Percentiles rank a stretch among this genome's conserved stretches.
These are phyloP conservation scores for Ramazzottius varieornatus DNA, from an alignment of 2,888 invertebrate species.

Conservation along the genomic window DNA sequence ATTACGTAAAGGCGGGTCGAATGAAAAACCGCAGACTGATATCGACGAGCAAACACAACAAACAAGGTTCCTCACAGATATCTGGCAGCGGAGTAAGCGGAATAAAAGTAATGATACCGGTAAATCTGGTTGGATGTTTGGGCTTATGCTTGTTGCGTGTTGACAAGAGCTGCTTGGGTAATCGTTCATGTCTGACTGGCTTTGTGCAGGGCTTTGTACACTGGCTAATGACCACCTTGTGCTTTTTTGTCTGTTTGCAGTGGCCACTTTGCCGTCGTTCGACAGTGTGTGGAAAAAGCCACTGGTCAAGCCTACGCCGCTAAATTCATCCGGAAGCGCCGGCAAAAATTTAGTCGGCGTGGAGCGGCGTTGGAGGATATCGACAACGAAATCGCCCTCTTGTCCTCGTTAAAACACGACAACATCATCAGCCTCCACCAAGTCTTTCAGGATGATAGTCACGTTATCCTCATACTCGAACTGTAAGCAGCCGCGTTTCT, in stretches of 20 bases:
- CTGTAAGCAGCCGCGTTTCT: no score
- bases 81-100: no score
- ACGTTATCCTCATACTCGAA: constrained; percentile 34
- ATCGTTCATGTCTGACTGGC: no score
- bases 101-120: no score
- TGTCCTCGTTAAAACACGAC: constrained; percentile 32
- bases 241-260: constrained; percentile 20
- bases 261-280: constrained; percentile 37
- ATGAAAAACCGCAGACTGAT: no score
- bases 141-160: no score
- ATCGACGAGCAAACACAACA: no score
- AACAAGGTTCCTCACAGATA: no score
- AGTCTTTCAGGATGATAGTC: constrained; percentile 33
- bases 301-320: constrained; percentile 33
- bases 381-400: constrained; percentile 31
- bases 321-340: constrained; percentile 35
- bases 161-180: no score
- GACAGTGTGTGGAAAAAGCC: constrained; percentile 29
- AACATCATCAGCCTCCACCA: constrained; percentile 35
- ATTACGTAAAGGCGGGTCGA: no score
- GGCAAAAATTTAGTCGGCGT: constrained; percentile 27
- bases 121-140: no score
- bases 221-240: not conserved
- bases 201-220: not conserved
- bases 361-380: constrained; percentile 34